Conservation (phyloP, 2,113 vertebrate species). For the Podocnemis expansa region DNA sequence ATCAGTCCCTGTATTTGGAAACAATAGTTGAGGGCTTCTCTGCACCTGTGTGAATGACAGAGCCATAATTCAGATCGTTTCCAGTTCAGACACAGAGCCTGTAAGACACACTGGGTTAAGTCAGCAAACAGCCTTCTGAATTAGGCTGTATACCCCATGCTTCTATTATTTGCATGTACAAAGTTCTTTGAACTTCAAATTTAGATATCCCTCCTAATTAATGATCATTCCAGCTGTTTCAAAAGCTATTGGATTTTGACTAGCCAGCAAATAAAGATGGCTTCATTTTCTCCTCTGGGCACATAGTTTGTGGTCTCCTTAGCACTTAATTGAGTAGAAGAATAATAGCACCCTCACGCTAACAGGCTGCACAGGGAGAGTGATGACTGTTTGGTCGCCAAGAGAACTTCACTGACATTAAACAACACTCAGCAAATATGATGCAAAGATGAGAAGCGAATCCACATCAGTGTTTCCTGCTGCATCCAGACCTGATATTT, state of each 20-base stretch:
- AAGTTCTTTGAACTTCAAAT: slow-evolving; percentile 82
- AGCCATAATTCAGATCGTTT: not conserved
- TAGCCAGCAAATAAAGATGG: slow-evolving; percentile 79
- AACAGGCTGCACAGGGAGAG: slow-evolving; percentile 57
- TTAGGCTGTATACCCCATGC: slow-evolving; percentile 12
- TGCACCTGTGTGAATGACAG: not conserved
- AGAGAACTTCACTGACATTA: slow-evolving; percentile 72
- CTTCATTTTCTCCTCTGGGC: slow-evolving; percentile 67
- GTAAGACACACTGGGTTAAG: not conserved
- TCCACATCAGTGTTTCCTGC: slow-evolving; percentile 9
- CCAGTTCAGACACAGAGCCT: not conserved
- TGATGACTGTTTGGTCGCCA: slow-evolving; percentile 73
- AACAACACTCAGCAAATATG: slow-evolving; percentile 67
- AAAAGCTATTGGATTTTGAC: slow-evolving; percentile 82
- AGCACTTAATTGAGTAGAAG: slow-evolving; percentile 90
- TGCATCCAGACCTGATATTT: slow-evolving; percentile 16
- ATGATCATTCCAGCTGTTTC: slow-evolving; percentile 80
- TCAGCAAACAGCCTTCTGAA: not conserved
- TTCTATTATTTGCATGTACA: slow-evolving; percentile 66
- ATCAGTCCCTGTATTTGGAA: not conserved
- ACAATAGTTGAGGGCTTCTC: not conserved
- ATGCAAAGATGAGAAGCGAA: slow-evolving; percentile 47
- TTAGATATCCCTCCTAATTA: slow-evolving; percentile 86
- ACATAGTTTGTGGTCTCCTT: slow-evolving; percentile 84
- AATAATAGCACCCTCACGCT: slow-evolving; percentile 77